A percentile compares a stretch with the other conserved stretches of the same genome.
These are phyloP conservation scores for Drosophila lutescens DNA, from an alignment of 2,888 invertebrate species.

Conservation along the genomic window DNA sequence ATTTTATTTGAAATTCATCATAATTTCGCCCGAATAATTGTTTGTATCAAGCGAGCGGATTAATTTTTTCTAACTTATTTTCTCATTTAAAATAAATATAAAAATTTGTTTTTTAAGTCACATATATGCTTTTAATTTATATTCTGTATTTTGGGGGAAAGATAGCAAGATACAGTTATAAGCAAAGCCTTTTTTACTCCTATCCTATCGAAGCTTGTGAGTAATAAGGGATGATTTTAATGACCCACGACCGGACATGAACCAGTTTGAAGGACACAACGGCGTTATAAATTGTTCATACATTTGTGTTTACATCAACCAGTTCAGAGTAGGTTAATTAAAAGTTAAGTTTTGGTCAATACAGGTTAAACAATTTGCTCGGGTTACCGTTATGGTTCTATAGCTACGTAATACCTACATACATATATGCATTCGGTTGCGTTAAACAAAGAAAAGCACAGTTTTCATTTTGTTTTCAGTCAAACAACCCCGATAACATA, in stretches of 20 bases:
- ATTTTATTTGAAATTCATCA: too few relatives aligned
- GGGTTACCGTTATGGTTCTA: neutral
- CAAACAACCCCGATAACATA: constrained; percentile 41
- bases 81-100: too few relatives aligned
- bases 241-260: neutral
- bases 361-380: neutral
- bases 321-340: neutral
- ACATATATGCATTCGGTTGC: neutral
- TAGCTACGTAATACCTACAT: too few relatives aligned
- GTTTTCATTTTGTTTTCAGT: constrained; percentile 58
- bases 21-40: too few relatives aligned
- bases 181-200: neutral
- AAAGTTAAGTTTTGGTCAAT: neutral
- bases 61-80: too few relatives aligned
- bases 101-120: too few relatives aligned
- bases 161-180: too few relatives aligned
- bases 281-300: too few relatives aligned
- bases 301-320: neutral
- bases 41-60: too few relatives aligned
- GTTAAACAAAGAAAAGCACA: neutral
- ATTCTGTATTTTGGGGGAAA: too few relatives aligned
- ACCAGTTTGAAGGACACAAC: neutral
- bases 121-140: too few relatives aligned
- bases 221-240: neutral
- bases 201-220: neutral